Percentiles rank a stretch among this genome's conserved stretches.
These are phyloP conservation scores for Cheumatopsyche charites DNA, from an alignment of 1,140 invertebrate species.

Conservation along the genomic window DNA sequence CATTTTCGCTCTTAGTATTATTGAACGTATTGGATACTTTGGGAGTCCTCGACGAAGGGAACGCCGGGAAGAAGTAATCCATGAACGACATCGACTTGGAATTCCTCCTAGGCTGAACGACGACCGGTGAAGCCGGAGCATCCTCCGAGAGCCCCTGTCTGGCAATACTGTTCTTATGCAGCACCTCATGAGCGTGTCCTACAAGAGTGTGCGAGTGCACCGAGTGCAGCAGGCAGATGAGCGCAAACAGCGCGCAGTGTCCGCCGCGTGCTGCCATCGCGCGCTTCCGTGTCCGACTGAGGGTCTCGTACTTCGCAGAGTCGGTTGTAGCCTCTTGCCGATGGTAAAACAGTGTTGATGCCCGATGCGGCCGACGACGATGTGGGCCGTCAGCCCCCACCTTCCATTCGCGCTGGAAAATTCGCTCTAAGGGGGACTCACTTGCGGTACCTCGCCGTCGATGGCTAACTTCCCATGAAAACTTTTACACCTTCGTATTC, in stretches of 20 bases:
- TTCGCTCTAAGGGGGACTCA: slow-evolving; percentile 37
- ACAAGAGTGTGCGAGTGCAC: slow-evolving; percentile 10
- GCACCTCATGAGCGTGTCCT: slow-evolving; percentile 41
- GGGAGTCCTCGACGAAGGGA: slow-evolving; percentile 59
- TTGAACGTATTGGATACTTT: slow-evolving; percentile 57
- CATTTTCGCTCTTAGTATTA: slow-evolving; percentile 48
- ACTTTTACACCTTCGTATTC: slow-evolving; percentile 3
- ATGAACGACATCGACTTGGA: slow-evolving; percentile 59
- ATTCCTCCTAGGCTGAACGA: slow-evolving; percentile 49
- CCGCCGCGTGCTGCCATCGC: slow-evolving; percentile 49
- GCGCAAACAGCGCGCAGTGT: neutral
- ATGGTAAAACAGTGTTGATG: too few relatives aligned
- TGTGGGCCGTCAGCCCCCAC: slow-evolving; percentile 30
- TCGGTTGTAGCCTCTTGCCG: too few relatives aligned
- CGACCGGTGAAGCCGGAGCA: too few relatives aligned
- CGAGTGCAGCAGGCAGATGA: neutral
- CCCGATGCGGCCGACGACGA: slow-evolving; percentile 49
- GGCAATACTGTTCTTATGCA: slow-evolving; percentile 38
- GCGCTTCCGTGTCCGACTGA: slow-evolving; percentile 54
- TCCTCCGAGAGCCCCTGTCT: slow-evolving; percentile 34
- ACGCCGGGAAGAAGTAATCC: slow-evolving; percentile 61
- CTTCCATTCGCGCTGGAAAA: slow-evolving; percentile 31
- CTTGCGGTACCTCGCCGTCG: slow-evolving; percentile 38
- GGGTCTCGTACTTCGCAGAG: slow-evolving; percentile 50
- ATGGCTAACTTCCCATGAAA: slow-evolving; percentile 37